These are phyloP conservation scores for human DNA, from an alignment of 2,113 vertebrate genomes.

Conservation along the genomic window DNA sequence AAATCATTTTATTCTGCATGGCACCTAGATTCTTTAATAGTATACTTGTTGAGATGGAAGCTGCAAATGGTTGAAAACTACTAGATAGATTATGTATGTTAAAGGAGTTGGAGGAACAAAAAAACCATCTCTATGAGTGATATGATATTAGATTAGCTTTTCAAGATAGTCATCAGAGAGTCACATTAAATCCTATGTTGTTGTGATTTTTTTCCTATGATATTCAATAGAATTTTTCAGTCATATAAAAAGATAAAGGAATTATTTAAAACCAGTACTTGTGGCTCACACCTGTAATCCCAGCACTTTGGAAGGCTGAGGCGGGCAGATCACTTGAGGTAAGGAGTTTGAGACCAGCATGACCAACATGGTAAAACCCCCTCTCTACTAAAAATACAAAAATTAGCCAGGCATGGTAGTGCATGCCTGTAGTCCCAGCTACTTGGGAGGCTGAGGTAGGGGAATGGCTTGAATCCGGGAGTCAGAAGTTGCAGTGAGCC, in stretches of 20 bases:
- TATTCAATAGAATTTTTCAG: conserved; percentile 36
- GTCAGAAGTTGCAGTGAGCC: no score
- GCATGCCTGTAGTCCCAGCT: no score
- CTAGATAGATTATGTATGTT: not conserved
- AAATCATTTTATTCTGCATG: conserved; percentile 22
- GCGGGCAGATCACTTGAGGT: no score
- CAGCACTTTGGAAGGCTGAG: no score
- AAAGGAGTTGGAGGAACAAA: not conserved
- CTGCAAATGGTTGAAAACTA: conserved; percentile 22
- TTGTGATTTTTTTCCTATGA: conserved; percentile 19
- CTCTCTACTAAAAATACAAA: no score
- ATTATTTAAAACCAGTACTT: not conserved
- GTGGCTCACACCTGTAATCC: no score
- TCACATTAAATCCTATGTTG: not conserved
- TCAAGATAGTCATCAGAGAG: not conserved
- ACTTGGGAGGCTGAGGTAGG: no score
- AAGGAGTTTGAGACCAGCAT: no score
- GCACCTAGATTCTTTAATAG: not conserved
- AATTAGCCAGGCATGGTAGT: no score
- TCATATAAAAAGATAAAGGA: conserved; percentile 10
- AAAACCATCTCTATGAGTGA: not conserved
- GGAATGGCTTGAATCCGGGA: no score
- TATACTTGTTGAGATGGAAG: not conserved
- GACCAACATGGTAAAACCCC: no score
- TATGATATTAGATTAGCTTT: not conserved